phyloP scores from a whole-genome alignment of 2,797 vertebrate species.

The Galago senegalensis region DNA sequence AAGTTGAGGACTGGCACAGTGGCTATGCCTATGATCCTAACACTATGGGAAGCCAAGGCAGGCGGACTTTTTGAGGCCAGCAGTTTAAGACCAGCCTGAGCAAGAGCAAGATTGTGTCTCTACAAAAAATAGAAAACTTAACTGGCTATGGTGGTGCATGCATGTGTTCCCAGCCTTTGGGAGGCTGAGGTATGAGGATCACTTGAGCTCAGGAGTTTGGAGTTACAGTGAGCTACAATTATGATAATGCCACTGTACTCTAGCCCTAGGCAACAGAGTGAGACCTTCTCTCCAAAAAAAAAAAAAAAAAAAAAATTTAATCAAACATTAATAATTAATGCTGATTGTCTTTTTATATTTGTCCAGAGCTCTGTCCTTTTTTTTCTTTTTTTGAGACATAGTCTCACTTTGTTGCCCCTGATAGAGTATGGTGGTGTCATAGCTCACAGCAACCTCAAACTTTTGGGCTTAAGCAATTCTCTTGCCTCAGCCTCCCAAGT shows the following conservation, averaged over 20 bases:
- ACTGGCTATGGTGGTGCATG: background rate
- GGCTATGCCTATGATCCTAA: background rate
- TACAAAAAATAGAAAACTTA: background rate
- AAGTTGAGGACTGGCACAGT: background rate
- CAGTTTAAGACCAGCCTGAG: background rate
- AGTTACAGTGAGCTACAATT: background rate
- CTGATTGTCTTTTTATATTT: slow-evolving; percentile 48
- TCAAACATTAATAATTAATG: slow-evolving; percentile 17
- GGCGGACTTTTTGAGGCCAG: background rate
- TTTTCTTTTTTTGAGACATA: no score
- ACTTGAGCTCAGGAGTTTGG: background rate
- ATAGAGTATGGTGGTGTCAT: no score
- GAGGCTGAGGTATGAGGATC: background rate
- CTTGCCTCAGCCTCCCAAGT: no score
- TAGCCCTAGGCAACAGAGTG: background rate
- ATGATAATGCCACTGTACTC: background rate
- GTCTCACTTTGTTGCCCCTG: no score
- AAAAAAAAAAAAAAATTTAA: background rate
- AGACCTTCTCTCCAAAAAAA: background rate
- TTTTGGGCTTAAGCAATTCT: no score
- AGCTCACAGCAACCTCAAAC: no score
- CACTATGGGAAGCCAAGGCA: background rate
- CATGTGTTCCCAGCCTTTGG: background rate
- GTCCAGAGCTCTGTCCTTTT: slow-evolving; percentile 11
- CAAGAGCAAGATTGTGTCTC: background rate